phyloP scores from a whole-genome alignment of 2,797 vertebrate genomes.

The Erpetoichthys calabaricus region DNA sequence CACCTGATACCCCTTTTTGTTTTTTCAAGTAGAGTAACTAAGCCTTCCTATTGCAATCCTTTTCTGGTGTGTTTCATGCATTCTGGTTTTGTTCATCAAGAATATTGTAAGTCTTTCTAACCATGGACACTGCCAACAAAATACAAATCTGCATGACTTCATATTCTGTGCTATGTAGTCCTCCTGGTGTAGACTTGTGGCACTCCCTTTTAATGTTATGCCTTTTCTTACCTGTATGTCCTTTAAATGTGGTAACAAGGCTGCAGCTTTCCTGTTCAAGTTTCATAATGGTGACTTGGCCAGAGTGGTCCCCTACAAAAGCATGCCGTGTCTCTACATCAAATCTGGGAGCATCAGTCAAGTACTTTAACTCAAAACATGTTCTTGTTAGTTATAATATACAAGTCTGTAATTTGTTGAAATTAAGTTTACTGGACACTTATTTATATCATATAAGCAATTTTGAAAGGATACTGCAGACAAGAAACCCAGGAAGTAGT shows the following conservation, averaged over 20 bases:
- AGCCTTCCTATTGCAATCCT: too few species aligned
- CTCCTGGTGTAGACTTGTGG: too few species aligned
- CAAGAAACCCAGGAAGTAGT: slow-evolving; percentile 78
- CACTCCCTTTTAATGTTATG: too few species aligned
- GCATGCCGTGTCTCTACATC: slow-evolving; percentile 92
- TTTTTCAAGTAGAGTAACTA: too few species aligned
- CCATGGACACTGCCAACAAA: too few species aligned
- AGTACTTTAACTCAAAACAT: neutral
- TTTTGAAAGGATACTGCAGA: slow-evolving; percentile 84
- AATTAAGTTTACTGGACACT: neutral
- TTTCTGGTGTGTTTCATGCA: too few species aligned
- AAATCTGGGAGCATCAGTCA: slow-evolving; percentile 49
- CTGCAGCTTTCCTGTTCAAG: slow-evolving; percentile 89
- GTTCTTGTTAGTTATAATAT: neutral
- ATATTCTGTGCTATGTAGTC: too few species aligned
- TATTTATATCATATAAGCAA: neutral
- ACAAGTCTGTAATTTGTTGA: too few species aligned
- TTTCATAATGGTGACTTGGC: slow-evolving; percentile 95
- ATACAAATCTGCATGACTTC: too few species aligned
- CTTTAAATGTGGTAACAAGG: slow-evolving; percentile 89
- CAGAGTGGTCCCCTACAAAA: slow-evolving; percentile 90
- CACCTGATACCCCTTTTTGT: too few species aligned
- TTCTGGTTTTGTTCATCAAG: too few species aligned
- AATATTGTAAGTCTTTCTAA: too few species aligned
- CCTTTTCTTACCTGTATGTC: slow-evolving; percentile 72